phyloP scores from a whole-genome alignment of 1,140 invertebrate genomes.

The Drosophila bifasciata region DNA sequence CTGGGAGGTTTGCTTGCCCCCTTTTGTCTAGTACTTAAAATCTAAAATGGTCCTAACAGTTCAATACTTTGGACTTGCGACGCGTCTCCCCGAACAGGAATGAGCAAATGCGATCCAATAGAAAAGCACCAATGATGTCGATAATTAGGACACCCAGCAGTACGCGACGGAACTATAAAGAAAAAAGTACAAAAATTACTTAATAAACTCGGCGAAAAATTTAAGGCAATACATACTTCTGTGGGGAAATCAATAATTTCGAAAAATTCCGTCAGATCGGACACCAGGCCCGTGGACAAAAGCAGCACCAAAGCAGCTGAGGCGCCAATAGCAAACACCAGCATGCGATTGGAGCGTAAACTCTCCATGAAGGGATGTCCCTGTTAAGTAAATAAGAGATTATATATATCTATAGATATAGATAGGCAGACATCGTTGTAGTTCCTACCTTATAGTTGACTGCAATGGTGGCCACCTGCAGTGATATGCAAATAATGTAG shows the following conservation, averaged over 20 bases:
- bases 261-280: conserved; percentile 92
- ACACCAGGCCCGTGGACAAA: conserved; percentile 90
- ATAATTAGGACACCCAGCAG: conserved; percentile 91
- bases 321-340: conserved; percentile 94
- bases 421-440: too few relatives aligned
- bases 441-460: conserved; percentile 97
- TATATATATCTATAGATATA: conserved; percentile 46
- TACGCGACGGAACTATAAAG: conserved; percentile 92
- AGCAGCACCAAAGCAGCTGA: conserved; percentile 90
- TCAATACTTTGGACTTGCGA: conserved; percentile 71
- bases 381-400: conserved; percentile 85
- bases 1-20: conserved; percentile 13
- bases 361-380: conserved; percentile 99
- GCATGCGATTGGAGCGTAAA: conserved; percentile 94
- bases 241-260: conserved; percentile 95
- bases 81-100: conserved; percentile 91
- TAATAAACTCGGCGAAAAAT: not conserved
- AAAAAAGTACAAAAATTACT: conserved; percentile 57
- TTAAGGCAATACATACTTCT: conserved; percentile 87
- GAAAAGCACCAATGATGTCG: conserved; percentile 92
- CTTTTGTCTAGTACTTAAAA: conserved; percentile 25
- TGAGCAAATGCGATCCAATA: conserved; percentile 93
- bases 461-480: conserved; percentile 99
- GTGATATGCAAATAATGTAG: conserved; percentile 98
- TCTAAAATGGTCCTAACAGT: conserved; percentile 54